Base-by-base conservation (phyloP, 2,113 vertebrate genomes). In the Aplodontia rufa region DNA sequence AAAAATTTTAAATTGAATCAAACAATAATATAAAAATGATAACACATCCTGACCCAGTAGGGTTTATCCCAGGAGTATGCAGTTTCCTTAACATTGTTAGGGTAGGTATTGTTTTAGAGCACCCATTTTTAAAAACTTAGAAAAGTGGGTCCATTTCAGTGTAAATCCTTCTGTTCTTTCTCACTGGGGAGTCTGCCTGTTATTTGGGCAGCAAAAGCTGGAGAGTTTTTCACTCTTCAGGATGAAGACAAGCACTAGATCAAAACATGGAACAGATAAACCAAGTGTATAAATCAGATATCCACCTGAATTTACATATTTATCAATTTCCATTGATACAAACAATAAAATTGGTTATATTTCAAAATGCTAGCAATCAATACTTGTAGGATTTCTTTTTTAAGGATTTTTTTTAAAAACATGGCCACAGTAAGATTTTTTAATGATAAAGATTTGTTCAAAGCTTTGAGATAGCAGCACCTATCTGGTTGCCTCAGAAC, bases 251-350 rank as follows among this genome's bases (percentile, higher is more conserved):
- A 66, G 17, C 12, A 30, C 37, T 83, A 58, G 71, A 32, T 76
- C 60, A 69, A 94, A 94, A 69, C 51, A 90, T 51, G 35, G 42
- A 62, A 94, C 49, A 90, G 47, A 78, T 84, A 69, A 90, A 60
- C 69, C 19, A 17, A 90, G 60, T 76, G 22, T 58, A 49, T 58
- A 78, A 90, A 90, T 58, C 66, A 58, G 66, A 42, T 64, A 60
- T 42, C 64, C 62, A 68, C 42, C 5, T 71, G 53, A 62, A 26
- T 62, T 64, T 87, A 37, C 55, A 37, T 49, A 35, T 40, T 45
- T 55, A 83, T 91, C 79, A 82, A 69, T 20, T 91, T 60, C 53
- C 68, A 82, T 40, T 91, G 49, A 72, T 71, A 81, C 55, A 47
- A 91, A 72, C 28, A 74, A 83, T 72, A 83, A 83, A 62, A 42